Percentiles rank a stretch among this genome's conserved stretches.
Evolutionary conservation across 2,113 vertebrate genomes (phyloP).

Genomic region (Ictidomys tridecemlineatus): DNA sequence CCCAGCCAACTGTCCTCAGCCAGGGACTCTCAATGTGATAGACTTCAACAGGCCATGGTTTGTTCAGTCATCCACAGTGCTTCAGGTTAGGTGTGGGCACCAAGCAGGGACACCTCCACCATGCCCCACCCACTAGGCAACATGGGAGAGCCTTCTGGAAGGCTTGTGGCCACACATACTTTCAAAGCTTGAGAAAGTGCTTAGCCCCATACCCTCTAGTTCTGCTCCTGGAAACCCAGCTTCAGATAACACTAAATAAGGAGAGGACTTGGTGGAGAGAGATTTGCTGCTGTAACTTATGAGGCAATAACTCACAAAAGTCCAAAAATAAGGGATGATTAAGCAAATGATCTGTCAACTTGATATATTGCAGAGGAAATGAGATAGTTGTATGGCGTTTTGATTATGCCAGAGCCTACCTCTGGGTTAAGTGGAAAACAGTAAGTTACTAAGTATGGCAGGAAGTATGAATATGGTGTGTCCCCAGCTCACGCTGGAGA

Average conservation of each 20-base stretch:
- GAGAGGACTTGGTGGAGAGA: background rate
- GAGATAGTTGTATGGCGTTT: background rate
- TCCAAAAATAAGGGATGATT: background rate
- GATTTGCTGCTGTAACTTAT: background rate
- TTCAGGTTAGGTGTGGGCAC: background rate
- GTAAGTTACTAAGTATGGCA: background rate
- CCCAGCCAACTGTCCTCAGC: background rate
- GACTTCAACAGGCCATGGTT: background rate
- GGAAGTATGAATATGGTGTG: too few species aligned
- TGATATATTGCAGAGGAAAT: background rate
- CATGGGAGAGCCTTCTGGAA: background rate
- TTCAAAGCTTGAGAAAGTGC: background rate
- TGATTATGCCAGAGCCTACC: background rate
- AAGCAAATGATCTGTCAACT: background rate
- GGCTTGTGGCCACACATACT: background rate
- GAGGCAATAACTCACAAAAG: background rate
- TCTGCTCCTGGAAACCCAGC: background rate
- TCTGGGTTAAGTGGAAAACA: background rate
- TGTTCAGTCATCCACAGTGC: background rate
- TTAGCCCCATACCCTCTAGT: background rate
- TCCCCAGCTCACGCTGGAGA: background rate
- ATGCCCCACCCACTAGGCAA: background rate
- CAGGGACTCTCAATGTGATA: background rate
- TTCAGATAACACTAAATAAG: background rate
- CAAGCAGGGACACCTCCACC: accelerated